Conservation (phyloP, 1,140 invertebrate genomes). For the Apis cerana region DNA sequence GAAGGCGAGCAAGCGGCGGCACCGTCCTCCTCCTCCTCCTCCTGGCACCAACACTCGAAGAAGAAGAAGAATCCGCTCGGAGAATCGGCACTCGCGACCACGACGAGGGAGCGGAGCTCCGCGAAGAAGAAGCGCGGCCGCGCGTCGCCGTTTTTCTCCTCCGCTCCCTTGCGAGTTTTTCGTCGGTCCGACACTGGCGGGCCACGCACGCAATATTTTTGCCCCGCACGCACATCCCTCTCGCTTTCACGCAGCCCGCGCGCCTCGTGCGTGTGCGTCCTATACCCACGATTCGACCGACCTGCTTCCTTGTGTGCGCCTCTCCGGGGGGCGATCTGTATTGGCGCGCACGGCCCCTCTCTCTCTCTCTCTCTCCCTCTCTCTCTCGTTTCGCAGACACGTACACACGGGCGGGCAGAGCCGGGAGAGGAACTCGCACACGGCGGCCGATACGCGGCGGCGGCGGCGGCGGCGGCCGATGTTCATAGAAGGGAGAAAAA, state of each 20-base stretch:
- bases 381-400: slow-evolving; percentile 41
- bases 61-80: too few species aligned
- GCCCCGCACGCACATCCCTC: slow-evolving; percentile 48
- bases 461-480: neutral
- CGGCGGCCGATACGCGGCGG: slow-evolving; percentile 13
- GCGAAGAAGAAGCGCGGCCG: neutral
- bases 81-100: too few species aligned
- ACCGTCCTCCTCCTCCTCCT: slow-evolving; percentile 7
- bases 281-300: neutral
- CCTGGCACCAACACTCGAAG: slow-evolving; percentile 3
- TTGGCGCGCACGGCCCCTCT: neutral
- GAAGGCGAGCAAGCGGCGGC: slow-evolving; percentile 1
- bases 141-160: slow-evolving; percentile 42
- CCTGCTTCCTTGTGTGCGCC: neutral
- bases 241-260: slow-evolving; percentile 39
- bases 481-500: slow-evolving; percentile 72
- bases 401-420: neutral
- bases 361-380: neutral
- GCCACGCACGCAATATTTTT: slow-evolving; percentile 59
- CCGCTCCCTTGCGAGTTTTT: slow-evolving; percentile 45
- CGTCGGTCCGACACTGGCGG: slow-evolving; percentile 36
- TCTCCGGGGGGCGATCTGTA: neutral
- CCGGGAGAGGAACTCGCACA: slow-evolving; percentile 5
- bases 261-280: neutral
- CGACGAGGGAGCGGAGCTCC: too few species aligned